These are phyloP conservation scores for Myripristis murdjan DNA, from an alignment of 2,797 vertebrate genomes.

Conservation along the genomic window DNA sequence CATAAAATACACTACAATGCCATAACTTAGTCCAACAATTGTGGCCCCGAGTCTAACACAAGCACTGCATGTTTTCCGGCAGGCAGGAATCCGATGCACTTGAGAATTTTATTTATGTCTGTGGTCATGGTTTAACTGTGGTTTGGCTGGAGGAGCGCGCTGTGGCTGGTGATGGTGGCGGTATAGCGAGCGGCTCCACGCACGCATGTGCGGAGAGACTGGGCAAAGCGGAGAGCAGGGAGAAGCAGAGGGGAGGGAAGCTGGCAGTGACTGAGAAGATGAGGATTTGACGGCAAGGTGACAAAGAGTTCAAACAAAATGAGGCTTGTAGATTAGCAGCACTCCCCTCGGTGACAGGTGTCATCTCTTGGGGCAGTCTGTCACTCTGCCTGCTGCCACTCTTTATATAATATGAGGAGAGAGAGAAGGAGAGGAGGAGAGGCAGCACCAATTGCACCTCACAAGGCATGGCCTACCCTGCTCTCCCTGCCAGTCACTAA, in stretches of 20 bases:
- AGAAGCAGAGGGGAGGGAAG: conserved; percentile 78
- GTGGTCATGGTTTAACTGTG: conserved; percentile 25
- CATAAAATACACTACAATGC: background rate
- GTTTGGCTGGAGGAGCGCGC: conserved; percentile 35
- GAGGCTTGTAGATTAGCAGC: conserved; percentile 96
- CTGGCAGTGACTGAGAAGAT: conserved; percentile 95
- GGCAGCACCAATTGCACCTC: conserved; percentile 79
- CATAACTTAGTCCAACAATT: background rate
- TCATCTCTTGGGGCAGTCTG: conserved; percentile 99
- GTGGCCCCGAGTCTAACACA: conserved; percentile 35
- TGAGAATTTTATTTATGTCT: conserved; percentile 24
- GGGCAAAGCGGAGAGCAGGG: conserved; percentile 65
- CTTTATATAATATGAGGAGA: conserved; percentile 90
- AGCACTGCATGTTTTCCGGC: background rate
- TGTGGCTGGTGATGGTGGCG: conserved; percentile 54
- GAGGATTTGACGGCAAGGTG: conserved; percentile 96
- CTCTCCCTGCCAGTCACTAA: conserved; percentile 80
- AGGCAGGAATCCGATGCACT: conserved; percentile 33
- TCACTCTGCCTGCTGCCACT: conserved; percentile 98
- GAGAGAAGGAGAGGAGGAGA: conserved; percentile 55
- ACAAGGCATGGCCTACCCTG: conserved; percentile 72
- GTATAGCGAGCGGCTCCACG: conserved; percentile 35
- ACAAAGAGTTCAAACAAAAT: conserved; percentile 98
- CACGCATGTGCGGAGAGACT: conserved; percentile 49
- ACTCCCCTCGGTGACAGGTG: conserved; percentile 97